Conservation (phyloP, 1,140 invertebrate species). For the Drosophila tristis region DNA sequence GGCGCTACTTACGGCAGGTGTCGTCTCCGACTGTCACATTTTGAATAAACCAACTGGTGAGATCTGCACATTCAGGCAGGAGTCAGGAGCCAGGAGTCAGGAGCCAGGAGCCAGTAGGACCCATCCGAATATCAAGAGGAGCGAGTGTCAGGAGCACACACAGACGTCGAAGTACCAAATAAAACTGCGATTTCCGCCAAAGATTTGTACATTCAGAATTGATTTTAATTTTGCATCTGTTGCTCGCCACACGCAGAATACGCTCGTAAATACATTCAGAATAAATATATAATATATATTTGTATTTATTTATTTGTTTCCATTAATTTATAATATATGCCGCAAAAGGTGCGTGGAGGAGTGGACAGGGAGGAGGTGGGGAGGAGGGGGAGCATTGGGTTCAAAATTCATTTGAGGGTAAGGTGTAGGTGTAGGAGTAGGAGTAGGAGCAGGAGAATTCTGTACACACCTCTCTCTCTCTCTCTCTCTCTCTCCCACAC, state of each 20-base stretch:
- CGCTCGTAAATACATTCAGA: too few species aligned
- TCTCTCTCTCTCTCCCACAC: constrained; percentile 17
- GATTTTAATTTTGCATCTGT: constrained; percentile 59
- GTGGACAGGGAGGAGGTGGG: not conserved
- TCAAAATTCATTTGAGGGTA: not conserved
- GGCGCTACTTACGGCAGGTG: too few species aligned
- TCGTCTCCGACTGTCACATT: too few species aligned
- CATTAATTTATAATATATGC: constrained; percentile 45
- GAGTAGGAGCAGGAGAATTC: constrained; percentile 21
- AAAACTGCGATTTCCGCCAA: not conserved
- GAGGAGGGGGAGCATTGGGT: not conserved
- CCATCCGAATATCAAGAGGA: too few species aligned
- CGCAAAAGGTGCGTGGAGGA: constrained; percentile 9
- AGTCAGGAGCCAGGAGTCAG: too few species aligned
- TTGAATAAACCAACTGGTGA: too few species aligned
- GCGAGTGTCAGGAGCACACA: too few species aligned
- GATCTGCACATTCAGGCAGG: too few species aligned
- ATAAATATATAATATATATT: constrained; percentile 50
- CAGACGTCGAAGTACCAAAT: not conserved
- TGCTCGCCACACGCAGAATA: constrained; percentile 32
- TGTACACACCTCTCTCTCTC: constrained; percentile 41
- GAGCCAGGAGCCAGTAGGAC: too few species aligned
- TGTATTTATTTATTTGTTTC: constrained; percentile 38
- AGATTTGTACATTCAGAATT: constrained; percentile 47
- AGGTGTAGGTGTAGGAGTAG: not conserved